Conservation (phyloP, 2,888 invertebrate species). For the Campoplex capitator region DNA sequence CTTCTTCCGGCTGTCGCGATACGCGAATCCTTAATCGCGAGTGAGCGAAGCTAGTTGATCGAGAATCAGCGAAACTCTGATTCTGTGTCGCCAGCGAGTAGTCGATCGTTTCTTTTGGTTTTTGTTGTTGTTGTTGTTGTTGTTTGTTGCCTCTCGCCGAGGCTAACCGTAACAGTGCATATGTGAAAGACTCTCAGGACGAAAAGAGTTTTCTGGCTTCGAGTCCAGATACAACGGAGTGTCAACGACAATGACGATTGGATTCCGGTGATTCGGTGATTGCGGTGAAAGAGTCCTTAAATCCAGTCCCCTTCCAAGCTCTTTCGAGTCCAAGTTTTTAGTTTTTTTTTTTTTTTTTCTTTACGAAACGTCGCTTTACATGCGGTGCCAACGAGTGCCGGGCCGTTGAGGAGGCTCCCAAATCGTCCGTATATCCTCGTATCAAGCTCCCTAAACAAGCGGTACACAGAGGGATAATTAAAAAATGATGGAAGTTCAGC, state of each 20-base stretch:
- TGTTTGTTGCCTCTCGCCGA: neutral
- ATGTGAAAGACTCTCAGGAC: neutral
- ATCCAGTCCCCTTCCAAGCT: neutral
- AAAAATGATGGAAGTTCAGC: constrained; percentile 82
- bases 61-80: neutral
- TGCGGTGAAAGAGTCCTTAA: neutral
- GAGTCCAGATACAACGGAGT: neutral
- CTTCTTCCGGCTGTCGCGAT: constrained; percentile 33
- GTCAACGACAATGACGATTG: neutral
- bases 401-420: constrained; percentile 49
- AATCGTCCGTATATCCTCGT: neutral
- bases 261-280: constrained; percentile 19
- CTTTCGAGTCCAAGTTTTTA: neutral
- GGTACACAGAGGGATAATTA: neutral
- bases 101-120: neutral
- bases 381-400: constrained; percentile 50
- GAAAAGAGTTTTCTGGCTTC: neutral
- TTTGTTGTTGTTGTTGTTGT: neutral
- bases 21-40: neutral
- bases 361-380: neutral
- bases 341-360: neutral
- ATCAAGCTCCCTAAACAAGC: neutral
- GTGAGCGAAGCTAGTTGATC: neutral
- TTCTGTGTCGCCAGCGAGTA: neutral
- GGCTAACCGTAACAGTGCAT: neutral